Base-by-base conservation (phyloP, 2,888 invertebrate genomes). In the Drosophila paramelanica region DNA sequence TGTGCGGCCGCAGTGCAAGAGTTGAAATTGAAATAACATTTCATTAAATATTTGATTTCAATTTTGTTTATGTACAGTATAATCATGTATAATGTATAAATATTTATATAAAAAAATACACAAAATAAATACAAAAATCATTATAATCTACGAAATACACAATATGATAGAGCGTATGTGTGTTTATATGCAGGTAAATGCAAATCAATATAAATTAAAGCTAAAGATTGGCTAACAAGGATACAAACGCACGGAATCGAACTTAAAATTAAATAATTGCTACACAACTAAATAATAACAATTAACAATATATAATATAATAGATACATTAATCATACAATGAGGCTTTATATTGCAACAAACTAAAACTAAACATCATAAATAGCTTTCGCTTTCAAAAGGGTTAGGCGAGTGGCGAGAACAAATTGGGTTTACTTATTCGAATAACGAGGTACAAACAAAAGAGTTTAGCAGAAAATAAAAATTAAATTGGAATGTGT, bases 201-300 rank as follows among this genome's bases (percentile, higher is more conserved):
- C 74, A 79, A 77, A 77, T 74, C 50, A 83, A 74, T 75, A 73
- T 79, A 59, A 64, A 67, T 65, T 65, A 79, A 69, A 68, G 56
- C 77, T 81, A 70, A 1, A 52, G 69, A 82, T 84, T 87, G 72
- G 77, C 85, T 84, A 82, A 80, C 61, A 60, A 70, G 50, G 36
- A 62, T 69, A 49, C 57, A 73, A 61, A 51, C 23, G 38, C 17
- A 25, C 49, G 49, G 17, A 39, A 31, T 58, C 59, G 62, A 25
- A 61, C 87, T 84, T 84, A 84, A 53, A 75, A 66, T 62, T 77
- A 75, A 79, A 73, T 73, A 78, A 79, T 73, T 66, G 36, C 67
- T 67, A 74, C 72, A 76, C 71, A 73, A 85, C 85, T 84, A 85
- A 87, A 82, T 80, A 84, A 84, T 84, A 76, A 76, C 86, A 88